phyloP scores from a whole-genome alignment of 2,113 vertebrate species.

The Ahaetulla prasina region DNA sequence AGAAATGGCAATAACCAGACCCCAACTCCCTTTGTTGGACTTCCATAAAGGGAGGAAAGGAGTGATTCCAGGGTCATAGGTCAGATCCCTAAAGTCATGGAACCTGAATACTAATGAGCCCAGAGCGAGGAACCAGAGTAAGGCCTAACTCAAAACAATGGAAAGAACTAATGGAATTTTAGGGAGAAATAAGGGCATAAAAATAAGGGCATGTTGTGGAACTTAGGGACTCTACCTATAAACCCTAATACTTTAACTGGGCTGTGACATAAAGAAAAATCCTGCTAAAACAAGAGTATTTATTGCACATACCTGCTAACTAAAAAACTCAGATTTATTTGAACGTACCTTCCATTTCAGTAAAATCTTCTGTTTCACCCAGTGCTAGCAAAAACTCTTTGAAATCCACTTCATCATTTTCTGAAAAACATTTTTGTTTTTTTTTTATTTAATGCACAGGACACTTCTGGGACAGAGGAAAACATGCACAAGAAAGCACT shows the following conservation, averaged over 20 bases:
- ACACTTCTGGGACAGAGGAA: background rate
- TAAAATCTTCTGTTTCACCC: constrained; percentile 11
- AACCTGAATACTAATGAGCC: background rate
- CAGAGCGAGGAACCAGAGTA: background rate
- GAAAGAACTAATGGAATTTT: background rate
- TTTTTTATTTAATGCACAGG: background rate
- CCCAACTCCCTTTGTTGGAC: background rate
- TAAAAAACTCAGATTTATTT: background rate
- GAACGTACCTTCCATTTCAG: constrained; percentile 23
- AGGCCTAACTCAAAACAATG: background rate
- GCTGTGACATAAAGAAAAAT: background rate
- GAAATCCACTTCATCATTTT: background rate
- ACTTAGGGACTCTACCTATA: background rate
- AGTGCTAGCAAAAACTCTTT: constrained; percentile 19
- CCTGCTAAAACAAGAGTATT: background rate
- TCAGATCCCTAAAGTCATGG: background rate
- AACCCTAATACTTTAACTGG: background rate
- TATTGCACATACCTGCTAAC: background rate
- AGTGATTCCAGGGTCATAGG: background rate
- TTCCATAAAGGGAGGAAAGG: background rate
- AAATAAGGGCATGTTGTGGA: background rate
- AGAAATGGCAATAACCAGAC: background rate
- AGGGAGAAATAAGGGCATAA: background rate
- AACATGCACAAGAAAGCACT: background rate
- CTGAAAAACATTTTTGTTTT: background rate